Evolutionary conservation across 2,113 vertebrate species (phyloP), one percentile per base, ranked within the genome.

Genomic region (Phoenicopterus ruber): DNA sequence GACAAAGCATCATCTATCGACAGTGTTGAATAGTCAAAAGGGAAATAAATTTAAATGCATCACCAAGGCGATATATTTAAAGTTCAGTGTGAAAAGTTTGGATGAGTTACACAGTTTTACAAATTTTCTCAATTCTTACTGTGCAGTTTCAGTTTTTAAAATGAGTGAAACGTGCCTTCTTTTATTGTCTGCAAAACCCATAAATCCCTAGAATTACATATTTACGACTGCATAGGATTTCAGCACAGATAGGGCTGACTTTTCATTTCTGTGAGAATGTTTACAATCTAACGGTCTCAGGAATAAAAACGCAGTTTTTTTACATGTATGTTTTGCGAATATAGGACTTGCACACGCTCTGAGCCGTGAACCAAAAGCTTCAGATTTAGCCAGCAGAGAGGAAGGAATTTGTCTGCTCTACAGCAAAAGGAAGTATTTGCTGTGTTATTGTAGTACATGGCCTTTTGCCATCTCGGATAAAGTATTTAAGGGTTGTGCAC

Each of bases 401-500:
- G 97, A 98, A 98, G 95, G 97, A 97, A 97, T 98, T 96, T 76
- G 96, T 96, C 97, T 97, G 94, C 97, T 93, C 29, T 94, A 90
- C 58, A 96, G 96, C 93, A 93, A 98, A 95, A 98, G 98, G 98
- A 98, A 98, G 97, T 97, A 97, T 98, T 98, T 97, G 82, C 97
- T 90, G 91, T 89, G 83, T 96, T 98, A 97, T 97, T 98, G 89
- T 95, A 97, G 96, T 90, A 82, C 85, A 49, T 98, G 98, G 98
- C 98, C 91, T 85, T 87, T 96, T 98, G 98, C 98, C 98, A 98
- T 98, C 81, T 95, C 97, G 97, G 97, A 98, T 98, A 97, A 97
- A 97, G 87, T 92, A 94, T 83, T 98, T 97, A 94, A 97, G 91
- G 95, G 93, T 82, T 97, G 96, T 95, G 93, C 97, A 97, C 97